Evolutionary conservation across 2,113 vertebrate genomes (phyloP).

Genomic region (Psittacus erithacus): DNA sequence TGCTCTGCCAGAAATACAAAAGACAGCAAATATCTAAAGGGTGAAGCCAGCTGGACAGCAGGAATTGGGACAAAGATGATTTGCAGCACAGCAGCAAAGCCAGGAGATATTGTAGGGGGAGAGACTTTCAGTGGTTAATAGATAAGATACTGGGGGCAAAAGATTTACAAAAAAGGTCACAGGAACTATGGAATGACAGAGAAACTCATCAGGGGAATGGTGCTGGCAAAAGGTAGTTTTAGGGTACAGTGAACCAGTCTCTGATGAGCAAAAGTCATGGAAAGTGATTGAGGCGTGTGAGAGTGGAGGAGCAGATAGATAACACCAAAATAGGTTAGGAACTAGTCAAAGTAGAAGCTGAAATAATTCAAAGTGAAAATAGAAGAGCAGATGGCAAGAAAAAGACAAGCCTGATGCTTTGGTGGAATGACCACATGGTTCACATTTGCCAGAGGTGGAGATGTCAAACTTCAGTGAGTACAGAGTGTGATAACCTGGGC

Average conservation of each 20-base stretch:
- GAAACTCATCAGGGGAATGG: background rate
- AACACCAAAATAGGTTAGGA: background rate
- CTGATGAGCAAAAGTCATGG: background rate
- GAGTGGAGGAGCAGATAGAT: background rate
- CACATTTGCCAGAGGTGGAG: background rate
- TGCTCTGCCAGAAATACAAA: background rate
- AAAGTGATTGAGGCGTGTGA: background rate
- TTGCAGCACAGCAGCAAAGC: background rate
- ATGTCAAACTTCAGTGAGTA: background rate
- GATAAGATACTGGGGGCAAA: background rate
- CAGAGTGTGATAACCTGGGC: background rate
- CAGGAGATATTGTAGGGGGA: background rate
- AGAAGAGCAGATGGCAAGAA: fast-evolving
- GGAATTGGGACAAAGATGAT: background rate
- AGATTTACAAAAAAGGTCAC: background rate
- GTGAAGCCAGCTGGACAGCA: background rate
- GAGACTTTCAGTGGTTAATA: background rate
- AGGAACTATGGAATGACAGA: background rate
- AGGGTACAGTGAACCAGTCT: background rate
- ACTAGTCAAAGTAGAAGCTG: background rate
- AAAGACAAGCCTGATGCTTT: background rate
- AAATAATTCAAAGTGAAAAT: background rate
- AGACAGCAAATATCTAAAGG: background rate
- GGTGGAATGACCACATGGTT: fast-evolving
- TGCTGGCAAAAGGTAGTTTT: background rate